Evolutionary conservation across 2,113 vertebrate species (phyloP).

Genomic region (Proteles cristata): DNA sequence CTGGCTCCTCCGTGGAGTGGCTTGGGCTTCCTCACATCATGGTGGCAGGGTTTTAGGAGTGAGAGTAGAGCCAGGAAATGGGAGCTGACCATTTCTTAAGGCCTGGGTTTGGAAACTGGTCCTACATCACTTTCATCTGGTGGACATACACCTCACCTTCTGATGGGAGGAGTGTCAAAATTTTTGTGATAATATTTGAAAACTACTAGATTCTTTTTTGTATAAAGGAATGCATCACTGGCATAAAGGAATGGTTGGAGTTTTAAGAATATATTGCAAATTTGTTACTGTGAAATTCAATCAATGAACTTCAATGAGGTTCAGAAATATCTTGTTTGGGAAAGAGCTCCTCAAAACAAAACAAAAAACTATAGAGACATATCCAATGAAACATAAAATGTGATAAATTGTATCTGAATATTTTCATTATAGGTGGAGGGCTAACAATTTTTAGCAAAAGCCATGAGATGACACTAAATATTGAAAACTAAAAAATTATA

Average conservation of each 20-base stretch:
- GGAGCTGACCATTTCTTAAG: neutral
- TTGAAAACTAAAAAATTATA: neutral
- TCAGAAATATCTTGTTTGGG: neutral
- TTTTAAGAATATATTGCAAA: neutral
- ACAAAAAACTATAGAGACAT: neutral
- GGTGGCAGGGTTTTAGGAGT: neutral
- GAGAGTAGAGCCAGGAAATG: neutral
- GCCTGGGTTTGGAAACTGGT: rapidly evolving
- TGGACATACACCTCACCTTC: neutral
- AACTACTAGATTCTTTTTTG: neutral
- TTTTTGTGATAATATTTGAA: neutral
- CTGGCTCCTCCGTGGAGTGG: neutral
- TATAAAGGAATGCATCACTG: neutral
- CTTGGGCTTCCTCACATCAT: neutral
- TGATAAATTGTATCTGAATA: neutral
- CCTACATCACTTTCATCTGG: neutral
- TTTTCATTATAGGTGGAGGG: neutral
- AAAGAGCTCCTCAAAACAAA: neutral
- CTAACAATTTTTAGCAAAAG: neutral
- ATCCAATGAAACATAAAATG: neutral
- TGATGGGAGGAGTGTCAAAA: neutral
- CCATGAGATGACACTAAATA: neutral
- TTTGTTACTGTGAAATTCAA: neutral
- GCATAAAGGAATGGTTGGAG: neutral
- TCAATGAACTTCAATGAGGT: neutral